Percentiles rank a stretch among this genome's conserved stretches.
Evolutionary conservation across 2,797 vertebrate genomes (phyloP).

Genomic region (Peromyscus aztecus): DNA sequence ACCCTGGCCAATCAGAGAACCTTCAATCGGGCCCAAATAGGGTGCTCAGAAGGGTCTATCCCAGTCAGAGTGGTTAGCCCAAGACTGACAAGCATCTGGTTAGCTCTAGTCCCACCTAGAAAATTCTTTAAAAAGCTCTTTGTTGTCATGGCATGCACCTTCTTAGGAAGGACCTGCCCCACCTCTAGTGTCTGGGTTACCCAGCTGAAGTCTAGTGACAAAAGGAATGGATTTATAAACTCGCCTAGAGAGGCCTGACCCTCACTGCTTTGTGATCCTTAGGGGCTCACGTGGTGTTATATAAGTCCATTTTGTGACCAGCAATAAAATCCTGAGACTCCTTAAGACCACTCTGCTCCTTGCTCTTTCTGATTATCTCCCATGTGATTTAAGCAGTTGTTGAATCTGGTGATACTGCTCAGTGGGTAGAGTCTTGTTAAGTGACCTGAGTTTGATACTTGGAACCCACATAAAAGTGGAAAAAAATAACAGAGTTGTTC

Average conservation of each 20-base stretch:
- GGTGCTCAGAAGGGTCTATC: not conserved
- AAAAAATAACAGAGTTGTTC: too few relatives aligned
- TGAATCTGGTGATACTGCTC: not conserved
- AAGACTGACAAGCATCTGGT: not conserved
- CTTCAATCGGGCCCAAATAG: not conserved
- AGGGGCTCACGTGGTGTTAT: not conserved
- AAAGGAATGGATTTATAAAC: not conserved
- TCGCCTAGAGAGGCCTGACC: not conserved
- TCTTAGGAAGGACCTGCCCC: not conserved
- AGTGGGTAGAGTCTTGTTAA: rapidly evolving
- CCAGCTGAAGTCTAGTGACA: not conserved
- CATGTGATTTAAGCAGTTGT: not conserved
- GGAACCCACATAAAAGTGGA: not conserved
- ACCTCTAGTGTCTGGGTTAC: not conserved
- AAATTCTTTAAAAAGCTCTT: not conserved
- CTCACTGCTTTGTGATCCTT: not conserved
- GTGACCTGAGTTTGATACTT: not conserved
- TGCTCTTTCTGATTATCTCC: not conserved
- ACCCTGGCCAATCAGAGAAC: not conserved
- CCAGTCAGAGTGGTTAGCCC: not conserved
- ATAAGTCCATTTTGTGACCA: not conserved
- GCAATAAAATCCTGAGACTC: not conserved
- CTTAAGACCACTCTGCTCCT: not conserved
- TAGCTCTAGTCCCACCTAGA: not conserved
- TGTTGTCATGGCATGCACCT: not conserved